Evolutionary conservation across 1,140 invertebrate genomes (phyloP).

Genomic region (Metopolophium dirhodum): DNA sequence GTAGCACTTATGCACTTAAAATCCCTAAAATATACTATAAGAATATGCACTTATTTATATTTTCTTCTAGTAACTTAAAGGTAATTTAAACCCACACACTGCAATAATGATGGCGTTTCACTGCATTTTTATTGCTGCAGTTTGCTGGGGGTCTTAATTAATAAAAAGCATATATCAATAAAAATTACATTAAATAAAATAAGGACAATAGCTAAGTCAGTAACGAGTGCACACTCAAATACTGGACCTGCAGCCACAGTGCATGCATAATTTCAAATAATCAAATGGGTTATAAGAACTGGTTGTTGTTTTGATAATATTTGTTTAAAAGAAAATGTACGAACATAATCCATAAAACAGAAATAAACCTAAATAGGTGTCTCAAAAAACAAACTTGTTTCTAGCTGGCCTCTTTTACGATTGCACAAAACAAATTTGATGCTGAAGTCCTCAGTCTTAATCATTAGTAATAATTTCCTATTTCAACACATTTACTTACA

Average conservation of each 20-base stretch:
- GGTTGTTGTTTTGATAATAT: no score
- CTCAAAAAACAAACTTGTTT: background rate
- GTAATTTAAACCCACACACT: no score
- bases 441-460: background rate
- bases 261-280: background rate
- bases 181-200: no score
- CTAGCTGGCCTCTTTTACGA: background rate
- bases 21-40: no score
- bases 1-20: no score
- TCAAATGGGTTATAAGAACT: no score
- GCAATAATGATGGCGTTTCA: no score
- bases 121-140: no score
- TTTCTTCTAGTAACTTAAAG: no score
- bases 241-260: background rate
- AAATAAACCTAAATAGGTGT: no score
- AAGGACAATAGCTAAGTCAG: background rate
- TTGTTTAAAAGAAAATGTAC: background rate
- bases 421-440: background rate
- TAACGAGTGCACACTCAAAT: background rate
- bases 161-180: background rate
- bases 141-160: no score
- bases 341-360: background rate
- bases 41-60: no score
- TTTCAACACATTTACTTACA: background rate
- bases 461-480: background rate